Conservation (phyloP, 2,113 vertebrate genomes). For the Crotophaga sulcirostris region DNA sequence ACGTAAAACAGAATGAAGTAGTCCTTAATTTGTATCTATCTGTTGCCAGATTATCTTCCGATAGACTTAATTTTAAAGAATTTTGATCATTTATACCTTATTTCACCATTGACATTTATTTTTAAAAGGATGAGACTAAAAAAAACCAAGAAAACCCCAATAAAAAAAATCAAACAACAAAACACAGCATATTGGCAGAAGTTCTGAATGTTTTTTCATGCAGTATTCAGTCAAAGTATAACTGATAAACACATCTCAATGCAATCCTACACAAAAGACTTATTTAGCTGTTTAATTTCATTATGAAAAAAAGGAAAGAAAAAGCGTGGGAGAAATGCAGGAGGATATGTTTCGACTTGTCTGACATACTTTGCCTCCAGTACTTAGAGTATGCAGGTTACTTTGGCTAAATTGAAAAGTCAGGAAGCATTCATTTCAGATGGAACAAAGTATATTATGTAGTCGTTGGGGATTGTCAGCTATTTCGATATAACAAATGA, state of each 20-base stretch:
- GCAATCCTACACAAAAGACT: neutral
- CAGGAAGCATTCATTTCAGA: neutral
- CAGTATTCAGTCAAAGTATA: neutral
- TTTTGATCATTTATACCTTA: neutral
- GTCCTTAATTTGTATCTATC: neutral
- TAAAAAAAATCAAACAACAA: neutral
- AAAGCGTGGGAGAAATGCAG: neutral
- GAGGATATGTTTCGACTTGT: neutral
- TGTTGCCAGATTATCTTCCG: neutral
- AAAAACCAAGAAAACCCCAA: neutral
- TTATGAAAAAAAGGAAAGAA: neutral
- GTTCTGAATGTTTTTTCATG: neutral
- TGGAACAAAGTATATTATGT: neutral
- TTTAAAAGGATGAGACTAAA: neutral
- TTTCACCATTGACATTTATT: neutral
- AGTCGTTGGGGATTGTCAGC: neutral
- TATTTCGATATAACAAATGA: neutral
- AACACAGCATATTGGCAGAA: neutral
- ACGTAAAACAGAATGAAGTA: neutral
- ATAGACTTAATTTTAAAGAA: neutral
- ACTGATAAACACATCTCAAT: neutral
- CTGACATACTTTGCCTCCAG: neutral
- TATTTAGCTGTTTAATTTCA: neutral
- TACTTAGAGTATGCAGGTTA: neutral
- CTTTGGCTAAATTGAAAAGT: neutral